phyloP scores from a whole-genome alignment of 2,888 invertebrate species.

The Hirtodrosophila trivittata region DNA sequence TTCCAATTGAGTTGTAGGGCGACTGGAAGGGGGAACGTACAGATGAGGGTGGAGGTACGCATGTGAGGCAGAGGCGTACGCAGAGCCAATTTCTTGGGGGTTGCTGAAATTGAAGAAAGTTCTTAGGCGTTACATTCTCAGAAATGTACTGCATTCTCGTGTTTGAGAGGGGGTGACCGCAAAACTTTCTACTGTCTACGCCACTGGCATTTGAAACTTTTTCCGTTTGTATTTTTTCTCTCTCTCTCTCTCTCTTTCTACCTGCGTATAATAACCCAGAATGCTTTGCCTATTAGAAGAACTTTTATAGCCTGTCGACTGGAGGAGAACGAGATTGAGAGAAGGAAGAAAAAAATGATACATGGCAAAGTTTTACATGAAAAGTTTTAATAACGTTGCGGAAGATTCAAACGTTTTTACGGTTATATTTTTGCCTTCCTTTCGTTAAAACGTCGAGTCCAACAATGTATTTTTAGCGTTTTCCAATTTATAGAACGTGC shows the following conservation, averaged over 20 bases:
- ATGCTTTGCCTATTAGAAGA: constrained; percentile 28
- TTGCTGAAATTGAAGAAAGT: background rate
- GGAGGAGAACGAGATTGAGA: background rate
- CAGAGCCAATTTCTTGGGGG: constrained; percentile 1
- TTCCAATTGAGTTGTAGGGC: constrained; percentile 27
- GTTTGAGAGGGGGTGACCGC: no score
- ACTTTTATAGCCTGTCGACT: constrained; percentile 22
- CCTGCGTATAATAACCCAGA: constrained; percentile 43
- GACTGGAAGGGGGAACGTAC: background rate
- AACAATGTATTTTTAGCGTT: constrained; percentile 50
- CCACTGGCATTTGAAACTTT: constrained; percentile 13
- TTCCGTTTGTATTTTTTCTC: constrained; percentile 17
- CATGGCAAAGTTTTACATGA: constrained; percentile 33
- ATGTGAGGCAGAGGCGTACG: background rate
- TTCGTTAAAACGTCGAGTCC: constrained; percentile 5
- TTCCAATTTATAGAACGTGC: constrained; percentile 49
- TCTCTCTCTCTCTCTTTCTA: constrained; percentile 8
- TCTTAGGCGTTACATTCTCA: background rate
- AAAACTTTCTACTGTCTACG: background rate
- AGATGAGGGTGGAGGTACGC: background rate
- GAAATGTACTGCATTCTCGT: no score
- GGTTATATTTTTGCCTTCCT: background rate
- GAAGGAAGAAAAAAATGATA: constrained; percentile 6
- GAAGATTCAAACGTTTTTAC: background rate
- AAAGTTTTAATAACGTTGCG: constrained; percentile 39